Conservation (phyloP, 2,888 invertebrate species). For the Tetragonula carbonaria region DNA sequence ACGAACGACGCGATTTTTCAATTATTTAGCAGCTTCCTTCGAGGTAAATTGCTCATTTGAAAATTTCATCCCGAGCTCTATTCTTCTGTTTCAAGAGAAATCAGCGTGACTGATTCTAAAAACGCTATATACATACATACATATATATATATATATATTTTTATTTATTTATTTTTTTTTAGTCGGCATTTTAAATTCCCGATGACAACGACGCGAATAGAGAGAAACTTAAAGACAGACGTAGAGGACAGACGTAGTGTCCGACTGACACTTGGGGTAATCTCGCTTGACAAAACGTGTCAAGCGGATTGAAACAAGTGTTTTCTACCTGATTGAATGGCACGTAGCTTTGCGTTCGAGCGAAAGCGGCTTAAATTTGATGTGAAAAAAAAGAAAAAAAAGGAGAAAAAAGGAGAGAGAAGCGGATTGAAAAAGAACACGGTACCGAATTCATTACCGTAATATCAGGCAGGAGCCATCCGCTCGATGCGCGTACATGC, state of each 20-base stretch:
- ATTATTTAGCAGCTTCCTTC: background rate
- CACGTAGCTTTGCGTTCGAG: background rate
- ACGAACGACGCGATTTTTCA: constrained; percentile 5
- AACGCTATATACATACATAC: too few relatives aligned
- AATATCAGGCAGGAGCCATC: background rate
- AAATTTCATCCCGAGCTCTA: background rate
- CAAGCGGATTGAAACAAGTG: constrained; percentile 1
- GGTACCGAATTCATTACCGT: background rate
- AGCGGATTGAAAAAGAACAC: background rate
- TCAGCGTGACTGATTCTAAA: background rate
- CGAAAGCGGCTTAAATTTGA: background rate
- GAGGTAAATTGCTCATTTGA: background rate
- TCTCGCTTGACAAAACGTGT: background rate
- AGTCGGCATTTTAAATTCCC: background rate
- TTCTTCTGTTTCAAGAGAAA: background rate
- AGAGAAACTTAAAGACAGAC: background rate
- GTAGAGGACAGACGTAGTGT: background rate
- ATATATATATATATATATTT: too few relatives aligned
- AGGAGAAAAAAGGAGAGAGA: too few relatives aligned
- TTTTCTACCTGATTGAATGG: constrained; percentile 1
- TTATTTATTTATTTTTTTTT: too few relatives aligned
- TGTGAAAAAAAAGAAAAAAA: too few relatives aligned
- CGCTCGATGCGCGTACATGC: background rate
- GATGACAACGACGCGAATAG: background rate
- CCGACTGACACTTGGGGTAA: background rate